A percentile compares a stretch with the other conserved stretches of the same genome.
Conservation (phyloP, 1,140 invertebrate genomes). For the Araneus ventricosus region DNA sequence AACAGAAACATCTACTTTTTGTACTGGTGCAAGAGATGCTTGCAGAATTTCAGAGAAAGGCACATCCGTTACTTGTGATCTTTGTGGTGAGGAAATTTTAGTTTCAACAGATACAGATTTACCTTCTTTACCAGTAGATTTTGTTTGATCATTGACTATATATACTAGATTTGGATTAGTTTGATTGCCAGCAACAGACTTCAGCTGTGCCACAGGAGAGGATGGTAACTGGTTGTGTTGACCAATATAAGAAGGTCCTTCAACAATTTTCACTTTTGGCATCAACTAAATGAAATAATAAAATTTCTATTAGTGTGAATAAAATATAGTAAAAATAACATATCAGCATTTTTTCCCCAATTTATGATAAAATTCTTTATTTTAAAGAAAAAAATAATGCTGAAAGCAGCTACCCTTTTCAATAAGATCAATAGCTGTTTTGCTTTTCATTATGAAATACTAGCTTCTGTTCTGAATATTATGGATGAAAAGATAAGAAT, state of each 20-base stretch:
- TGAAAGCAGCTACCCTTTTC: no score
- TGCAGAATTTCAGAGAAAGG: constrained; percentile 36
- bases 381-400: no score
- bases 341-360: no score
- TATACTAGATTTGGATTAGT: constrained; percentile 80
- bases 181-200: constrained; percentile 87
- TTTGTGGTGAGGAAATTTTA: background rate
- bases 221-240: background rate
- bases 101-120: constrained; percentile 55
- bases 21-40: background rate
- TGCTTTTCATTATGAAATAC: no score
- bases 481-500: no score
- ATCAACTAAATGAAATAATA: constrained; percentile 19
- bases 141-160: constrained; percentile 74
- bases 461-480: no score
- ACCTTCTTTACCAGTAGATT: constrained; percentile 25
- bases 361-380: no score
- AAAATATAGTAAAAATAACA: no score
- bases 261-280: constrained; percentile 46
- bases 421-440: no score
- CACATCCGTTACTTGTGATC: constrained; percentile 36
- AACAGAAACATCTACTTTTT: background rate
- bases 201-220: constrained; percentile 80
- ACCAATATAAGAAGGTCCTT: no score
- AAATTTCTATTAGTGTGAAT: background rate